phyloP scores from a whole-genome alignment of 2,888 invertebrate genomes.

The Parochlus steinenii region DNA sequence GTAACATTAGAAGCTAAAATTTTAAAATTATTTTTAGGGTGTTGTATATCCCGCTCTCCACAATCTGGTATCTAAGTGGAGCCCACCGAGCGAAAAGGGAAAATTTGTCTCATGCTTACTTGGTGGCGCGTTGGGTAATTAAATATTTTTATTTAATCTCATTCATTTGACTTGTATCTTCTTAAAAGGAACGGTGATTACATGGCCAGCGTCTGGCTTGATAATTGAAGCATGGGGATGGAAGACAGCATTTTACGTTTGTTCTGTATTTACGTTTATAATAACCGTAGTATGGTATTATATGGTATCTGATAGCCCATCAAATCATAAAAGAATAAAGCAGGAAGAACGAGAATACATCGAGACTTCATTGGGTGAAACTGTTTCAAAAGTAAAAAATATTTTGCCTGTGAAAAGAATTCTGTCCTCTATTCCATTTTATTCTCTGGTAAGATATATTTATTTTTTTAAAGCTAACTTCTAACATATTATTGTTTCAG shows the following conservation, averaged over 20 bases:
- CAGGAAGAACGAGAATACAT: constrained; percentile 46
- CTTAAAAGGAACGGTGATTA: constrained; percentile 8
- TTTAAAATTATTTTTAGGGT: constrained; percentile 29
- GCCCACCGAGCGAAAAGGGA: constrained; percentile 54
- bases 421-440: constrained; percentile 47
- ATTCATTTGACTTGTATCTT: too few species aligned
- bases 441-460: too few species aligned
- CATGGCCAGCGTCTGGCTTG: constrained; percentile 45
- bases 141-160: too few species aligned
- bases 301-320: constrained; percentile 45
- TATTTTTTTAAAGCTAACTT: too few species aligned
- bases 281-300: constrained; percentile 44
- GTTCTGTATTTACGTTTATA: constrained; percentile 36
- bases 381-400: constrained; percentile 38
- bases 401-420: constrained; percentile 48
- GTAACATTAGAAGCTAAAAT: too few species aligned
- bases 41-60: constrained; percentile 46
- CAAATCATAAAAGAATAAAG: constrained; percentile 42
- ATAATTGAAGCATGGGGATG: constrained; percentile 46
- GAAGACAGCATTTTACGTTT: constrained; percentile 50
- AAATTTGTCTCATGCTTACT: constrained; percentile 51
- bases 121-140: constrained; percentile 4
- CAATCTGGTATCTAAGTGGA: constrained; percentile 50
- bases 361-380: constrained; percentile 38
- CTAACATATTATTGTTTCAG: too few species aligned